phyloP scores from a whole-genome alignment of 2,888 invertebrate genomes.

The Tiliacea citrago region DNA sequence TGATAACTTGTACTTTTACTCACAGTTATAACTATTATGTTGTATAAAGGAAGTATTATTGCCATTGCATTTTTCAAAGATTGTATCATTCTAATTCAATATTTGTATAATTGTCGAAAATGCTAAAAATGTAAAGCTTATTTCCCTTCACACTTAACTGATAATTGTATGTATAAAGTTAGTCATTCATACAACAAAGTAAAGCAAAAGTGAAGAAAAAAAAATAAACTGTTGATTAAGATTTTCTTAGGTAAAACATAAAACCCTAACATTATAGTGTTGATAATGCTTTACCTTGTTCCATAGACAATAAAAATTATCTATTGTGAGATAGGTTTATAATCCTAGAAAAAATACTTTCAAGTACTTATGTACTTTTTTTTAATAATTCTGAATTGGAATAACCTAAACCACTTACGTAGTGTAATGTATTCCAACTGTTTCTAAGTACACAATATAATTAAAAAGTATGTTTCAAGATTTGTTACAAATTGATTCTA shows the following conservation, averaged over 20 bases:
- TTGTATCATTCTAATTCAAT: neutral
- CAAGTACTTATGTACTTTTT: neutral
- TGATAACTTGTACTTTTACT: conserved; percentile 6
- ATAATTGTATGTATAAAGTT: conserved; percentile 16
- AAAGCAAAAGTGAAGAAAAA: too few relatives aligned
- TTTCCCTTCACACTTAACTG: conserved; percentile 2
- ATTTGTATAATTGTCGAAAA: neutral
- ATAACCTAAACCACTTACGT: neutral
- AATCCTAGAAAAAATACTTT: neutral
- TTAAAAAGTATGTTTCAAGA: neutral
- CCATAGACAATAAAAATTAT: neutral
- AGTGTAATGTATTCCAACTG: too few relatives aligned
- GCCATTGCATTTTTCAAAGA: neutral
- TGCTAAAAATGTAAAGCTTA: neutral
- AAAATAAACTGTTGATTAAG: too few relatives aligned
- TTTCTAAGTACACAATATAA: neutral
- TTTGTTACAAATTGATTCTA: conserved; percentile 4
- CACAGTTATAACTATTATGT: neutral
- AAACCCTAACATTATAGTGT: neutral
- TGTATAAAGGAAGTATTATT: neutral
- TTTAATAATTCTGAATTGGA: neutral
- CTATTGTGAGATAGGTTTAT: neutral
- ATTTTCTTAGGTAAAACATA: too few relatives aligned
- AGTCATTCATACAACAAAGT: conserved; percentile 10
- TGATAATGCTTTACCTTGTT: neutral